Evolutionary conservation across 2,113 vertebrate species (phyloP).

Genomic region (Scalopus aquaticus): DNA sequence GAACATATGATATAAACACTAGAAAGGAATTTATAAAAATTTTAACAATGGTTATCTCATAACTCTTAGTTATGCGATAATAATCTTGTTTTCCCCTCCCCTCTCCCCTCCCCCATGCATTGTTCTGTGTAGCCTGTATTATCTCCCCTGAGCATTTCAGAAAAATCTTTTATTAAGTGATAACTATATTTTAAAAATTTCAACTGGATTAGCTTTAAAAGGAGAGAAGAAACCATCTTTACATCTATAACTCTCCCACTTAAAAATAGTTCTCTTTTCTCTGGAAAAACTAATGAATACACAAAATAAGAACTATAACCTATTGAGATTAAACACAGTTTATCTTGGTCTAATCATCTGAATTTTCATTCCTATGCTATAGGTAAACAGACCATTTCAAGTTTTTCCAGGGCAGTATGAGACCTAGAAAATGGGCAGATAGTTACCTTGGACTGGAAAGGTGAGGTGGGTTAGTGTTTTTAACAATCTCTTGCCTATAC

Average conservation of each 20-base stretch:
- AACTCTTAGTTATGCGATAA: background rate
- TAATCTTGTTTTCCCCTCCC: background rate
- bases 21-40: background rate
- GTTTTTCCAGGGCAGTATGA: background rate
- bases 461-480: conserved; percentile 59
- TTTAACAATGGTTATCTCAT: background rate
- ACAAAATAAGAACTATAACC: background rate
- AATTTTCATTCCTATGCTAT: background rate
- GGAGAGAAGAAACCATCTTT: background rate
- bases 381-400: conserved; percentile 36
- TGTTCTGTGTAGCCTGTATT: background rate
- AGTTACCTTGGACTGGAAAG: conserved; percentile 58
- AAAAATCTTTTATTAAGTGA: background rate
- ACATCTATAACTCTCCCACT: background rate
- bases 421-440: background rate
- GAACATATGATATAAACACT: background rate
- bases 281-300: background rate
- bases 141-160: conserved; percentile 12
- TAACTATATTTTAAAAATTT: conserved; percentile 53
- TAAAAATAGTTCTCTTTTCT: conserved; percentile 13
- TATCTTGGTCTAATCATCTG: background rate
- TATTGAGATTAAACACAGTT: conserved; percentile 30
- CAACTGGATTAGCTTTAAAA: conserved; percentile 56
- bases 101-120: background rate
- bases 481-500: conserved; percentile 65